Evolutionary conservation across 2,113 vertebrate species (phyloP).

Genomic region (Eptesicus fuscus): DNA sequence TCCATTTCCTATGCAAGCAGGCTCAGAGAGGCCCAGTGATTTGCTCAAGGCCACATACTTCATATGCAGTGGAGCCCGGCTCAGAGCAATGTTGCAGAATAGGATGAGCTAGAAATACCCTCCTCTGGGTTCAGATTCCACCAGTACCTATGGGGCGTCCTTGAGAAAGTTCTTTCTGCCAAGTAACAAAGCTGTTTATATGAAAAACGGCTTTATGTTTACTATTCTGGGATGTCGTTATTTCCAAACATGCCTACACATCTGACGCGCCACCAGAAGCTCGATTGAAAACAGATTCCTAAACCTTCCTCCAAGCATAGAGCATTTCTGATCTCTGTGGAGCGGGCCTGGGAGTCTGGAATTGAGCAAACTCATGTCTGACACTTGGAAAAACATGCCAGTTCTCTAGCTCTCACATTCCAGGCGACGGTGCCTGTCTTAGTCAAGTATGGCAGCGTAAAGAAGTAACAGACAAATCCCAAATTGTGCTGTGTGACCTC

Average conservation of each 20-base stretch:
- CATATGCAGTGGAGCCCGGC: background rate
- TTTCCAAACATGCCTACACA: background rate
- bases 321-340: background rate
- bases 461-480: background rate
- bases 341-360: background rate
- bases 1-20: background rate
- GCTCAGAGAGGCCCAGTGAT: background rate
- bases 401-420: background rate
- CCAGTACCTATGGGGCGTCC: rapidly evolving
- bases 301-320: background rate
- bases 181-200: background rate
- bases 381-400: background rate
- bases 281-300: background rate
- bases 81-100: background rate
- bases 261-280: background rate
- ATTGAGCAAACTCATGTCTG: background rate
- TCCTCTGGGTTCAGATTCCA: background rate
- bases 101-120: background rate
- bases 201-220: background rate
- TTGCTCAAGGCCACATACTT: background rate
- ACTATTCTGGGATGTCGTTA: background rate
- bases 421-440: rapidly evolving
- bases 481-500: background rate
- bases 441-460: background rate
- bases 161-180: background rate